Evolutionary conservation across 1,140 invertebrate species (phyloP).

Genomic region (Aphaenogaster rudis): DNA sequence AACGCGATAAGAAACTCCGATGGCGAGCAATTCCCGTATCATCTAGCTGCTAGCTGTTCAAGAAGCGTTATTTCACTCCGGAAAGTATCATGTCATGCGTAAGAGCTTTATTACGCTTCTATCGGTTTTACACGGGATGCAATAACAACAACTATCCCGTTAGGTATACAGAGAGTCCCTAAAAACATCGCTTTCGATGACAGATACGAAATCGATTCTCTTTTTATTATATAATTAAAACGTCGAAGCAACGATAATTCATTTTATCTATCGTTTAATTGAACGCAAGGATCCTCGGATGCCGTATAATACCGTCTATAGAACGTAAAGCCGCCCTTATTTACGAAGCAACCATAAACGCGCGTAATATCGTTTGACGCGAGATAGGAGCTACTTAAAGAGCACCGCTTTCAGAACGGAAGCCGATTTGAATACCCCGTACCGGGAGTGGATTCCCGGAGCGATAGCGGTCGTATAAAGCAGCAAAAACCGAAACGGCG

Average conservation of each 20-base stretch:
- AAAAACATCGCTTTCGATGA: not conserved
- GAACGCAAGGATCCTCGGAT: not conserved
- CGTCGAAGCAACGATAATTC: not conserved
- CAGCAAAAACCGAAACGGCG: slow-evolving; percentile 17
- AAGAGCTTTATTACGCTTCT: not conserved
- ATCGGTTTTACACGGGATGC: not conserved
- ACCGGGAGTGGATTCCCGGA: not conserved
- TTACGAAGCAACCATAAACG: slow-evolving; percentile 21
- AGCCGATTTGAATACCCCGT: slow-evolving; percentile 17
- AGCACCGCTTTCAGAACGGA: not conserved
- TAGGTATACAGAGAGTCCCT: not conserved
- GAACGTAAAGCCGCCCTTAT: not conserved
- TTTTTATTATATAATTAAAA: not conserved
- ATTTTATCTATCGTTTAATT: slow-evolving; percentile 30
- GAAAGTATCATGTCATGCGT: slow-evolving; percentile 19
- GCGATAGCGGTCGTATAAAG: not conserved
- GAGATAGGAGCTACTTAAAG: not conserved
- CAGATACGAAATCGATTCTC: not conserved
- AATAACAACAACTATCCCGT: not conserved
- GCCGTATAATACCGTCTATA: too few relatives aligned
- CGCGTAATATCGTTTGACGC: slow-evolving; percentile 31
- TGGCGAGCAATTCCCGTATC: slow-evolving; percentile 34
- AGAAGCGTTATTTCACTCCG: not conserved
- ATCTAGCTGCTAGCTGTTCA: not conserved
- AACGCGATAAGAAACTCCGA: slow-evolving; percentile 45